Conservation (phyloP, 2,888 invertebrate genomes). For the Biston stratarius region DNA sequence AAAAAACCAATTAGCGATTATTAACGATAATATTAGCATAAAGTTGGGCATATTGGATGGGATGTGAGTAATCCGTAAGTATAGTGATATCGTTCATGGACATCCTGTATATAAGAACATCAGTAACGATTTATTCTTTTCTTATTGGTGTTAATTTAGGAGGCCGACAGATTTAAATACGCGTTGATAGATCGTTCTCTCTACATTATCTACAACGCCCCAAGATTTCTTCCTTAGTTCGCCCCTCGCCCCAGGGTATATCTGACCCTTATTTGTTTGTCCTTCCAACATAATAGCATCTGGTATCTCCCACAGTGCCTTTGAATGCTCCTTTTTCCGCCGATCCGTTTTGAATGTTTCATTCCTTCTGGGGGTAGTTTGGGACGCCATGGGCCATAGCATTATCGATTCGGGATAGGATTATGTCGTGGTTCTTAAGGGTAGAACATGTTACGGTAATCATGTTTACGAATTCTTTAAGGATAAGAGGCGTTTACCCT, state of each 20-base stretch:
- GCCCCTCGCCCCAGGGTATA: slow-evolving; percentile 32
- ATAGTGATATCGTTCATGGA: too few relatives aligned
- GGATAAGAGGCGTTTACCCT: slow-evolving; percentile 13
- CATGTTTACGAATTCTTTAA: slow-evolving; percentile 20
- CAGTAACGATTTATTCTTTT: too few relatives aligned
- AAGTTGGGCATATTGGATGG: too few relatives aligned
- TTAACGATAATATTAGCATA: too few relatives aligned
- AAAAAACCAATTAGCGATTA: too few relatives aligned
- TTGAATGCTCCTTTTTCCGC: slow-evolving; percentile 58
- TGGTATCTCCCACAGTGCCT: slow-evolving; percentile 57
- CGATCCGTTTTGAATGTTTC: slow-evolving; percentile 61
- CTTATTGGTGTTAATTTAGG: too few relatives aligned
- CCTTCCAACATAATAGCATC: slow-evolving; percentile 56
- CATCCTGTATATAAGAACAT: too few relatives aligned
- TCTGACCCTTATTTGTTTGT: slow-evolving; percentile 64
- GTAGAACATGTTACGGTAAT: slow-evolving; percentile 14
- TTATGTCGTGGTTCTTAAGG: slow-evolving; percentile 23
- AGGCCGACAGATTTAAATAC: too few relatives aligned
- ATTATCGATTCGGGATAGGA: slow-evolving; percentile 24
- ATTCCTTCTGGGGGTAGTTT: slow-evolving; percentile 46
- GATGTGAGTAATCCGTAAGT: too few relatives aligned
- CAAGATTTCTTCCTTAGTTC: slow-evolving; percentile 5
- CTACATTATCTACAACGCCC: background rate
- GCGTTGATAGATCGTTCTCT: background rate
- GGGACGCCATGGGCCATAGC: slow-evolving; percentile 25